phyloP scores from a whole-genome alignment of 2,113 vertebrate species.

The Choloepus hoffmanni region DNA sequence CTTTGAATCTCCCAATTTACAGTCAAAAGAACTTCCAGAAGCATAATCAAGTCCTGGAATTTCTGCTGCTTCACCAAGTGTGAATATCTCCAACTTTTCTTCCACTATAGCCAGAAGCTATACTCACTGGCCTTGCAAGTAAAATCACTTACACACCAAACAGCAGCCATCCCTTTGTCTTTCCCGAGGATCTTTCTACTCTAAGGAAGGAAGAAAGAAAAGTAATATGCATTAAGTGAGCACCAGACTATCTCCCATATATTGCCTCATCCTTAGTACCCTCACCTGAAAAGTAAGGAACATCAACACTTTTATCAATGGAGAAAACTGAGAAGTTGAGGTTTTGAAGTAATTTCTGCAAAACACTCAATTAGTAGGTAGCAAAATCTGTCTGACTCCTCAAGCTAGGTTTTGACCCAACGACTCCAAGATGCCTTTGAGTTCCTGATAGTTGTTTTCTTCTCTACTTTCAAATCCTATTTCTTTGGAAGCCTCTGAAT shows the following conservation, averaged over 20 bases:
- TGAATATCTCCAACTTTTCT: not conserved
- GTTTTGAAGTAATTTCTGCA: not conserved
- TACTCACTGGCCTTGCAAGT: not conserved
- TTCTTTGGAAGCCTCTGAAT: not conserved
- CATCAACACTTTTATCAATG: not conserved
- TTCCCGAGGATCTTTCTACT: not conserved
- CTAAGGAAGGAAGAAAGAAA: not conserved
- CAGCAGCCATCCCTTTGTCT: not conserved
- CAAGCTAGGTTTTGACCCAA: not conserved
- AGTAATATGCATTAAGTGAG: not conserved
- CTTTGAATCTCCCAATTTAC: not conserved
- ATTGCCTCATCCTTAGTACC: not conserved
- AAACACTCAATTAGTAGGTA: not conserved
- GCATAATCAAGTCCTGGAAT: conserved; percentile 16
- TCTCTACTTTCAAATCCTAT: not conserved
- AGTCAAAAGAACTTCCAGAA: conserved; percentile 23
- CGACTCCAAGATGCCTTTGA: not conserved
- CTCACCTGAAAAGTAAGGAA: not conserved
- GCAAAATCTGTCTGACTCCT: not conserved
- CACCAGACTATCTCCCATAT: not conserved
- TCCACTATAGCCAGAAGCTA: not conserved
- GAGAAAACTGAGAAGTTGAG: not conserved
- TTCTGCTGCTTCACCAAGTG: not conserved
- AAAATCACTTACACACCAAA: not conserved
- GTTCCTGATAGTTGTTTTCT: not conserved